A percentile compares a stretch with the other conserved stretches of the same genome.
Conservation (phyloP, 2,888 invertebrate genomes). For the Nipponacmea schrenckii region DNA sequence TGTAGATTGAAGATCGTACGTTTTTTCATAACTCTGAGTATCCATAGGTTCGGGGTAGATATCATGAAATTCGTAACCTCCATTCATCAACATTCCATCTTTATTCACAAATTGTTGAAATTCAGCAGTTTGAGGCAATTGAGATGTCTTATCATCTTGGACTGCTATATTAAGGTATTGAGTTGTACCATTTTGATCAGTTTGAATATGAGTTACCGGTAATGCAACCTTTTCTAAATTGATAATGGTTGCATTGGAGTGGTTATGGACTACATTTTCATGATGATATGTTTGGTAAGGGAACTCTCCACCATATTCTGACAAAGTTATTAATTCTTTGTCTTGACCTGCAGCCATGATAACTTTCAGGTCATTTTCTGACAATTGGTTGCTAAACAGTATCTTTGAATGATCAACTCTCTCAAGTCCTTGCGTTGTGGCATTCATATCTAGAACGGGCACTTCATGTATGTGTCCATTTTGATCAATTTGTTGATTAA, state of each 20-base stretch:
- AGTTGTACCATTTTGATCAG: not conserved
- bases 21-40: conserved; percentile 4
- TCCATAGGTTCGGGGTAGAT: conserved; percentile 1
- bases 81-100: conserved; percentile 3
- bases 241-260: conserved; percentile 4
- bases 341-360: not conserved
- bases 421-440: not conserved
- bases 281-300: not conserved
- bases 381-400: conserved; percentile 3
- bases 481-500: not conserved
- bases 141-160: not conserved
- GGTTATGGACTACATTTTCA: not conserved
- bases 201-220: not conserved
- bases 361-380: conserved; percentile 1
- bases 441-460: not conserved
- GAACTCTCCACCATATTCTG: not conserved
- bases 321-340: not conserved
- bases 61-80: conserved; percentile 1
- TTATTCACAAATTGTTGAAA: not conserved
- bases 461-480: not conserved
- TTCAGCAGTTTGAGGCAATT: not conserved
- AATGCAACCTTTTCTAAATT: conserved; percentile 3
- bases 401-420: not conserved
- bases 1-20: not conserved
- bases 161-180: not conserved